phyloP scores from a whole-genome alignment of 2,113 vertebrate genomes.

The Butorides virescens region DNA sequence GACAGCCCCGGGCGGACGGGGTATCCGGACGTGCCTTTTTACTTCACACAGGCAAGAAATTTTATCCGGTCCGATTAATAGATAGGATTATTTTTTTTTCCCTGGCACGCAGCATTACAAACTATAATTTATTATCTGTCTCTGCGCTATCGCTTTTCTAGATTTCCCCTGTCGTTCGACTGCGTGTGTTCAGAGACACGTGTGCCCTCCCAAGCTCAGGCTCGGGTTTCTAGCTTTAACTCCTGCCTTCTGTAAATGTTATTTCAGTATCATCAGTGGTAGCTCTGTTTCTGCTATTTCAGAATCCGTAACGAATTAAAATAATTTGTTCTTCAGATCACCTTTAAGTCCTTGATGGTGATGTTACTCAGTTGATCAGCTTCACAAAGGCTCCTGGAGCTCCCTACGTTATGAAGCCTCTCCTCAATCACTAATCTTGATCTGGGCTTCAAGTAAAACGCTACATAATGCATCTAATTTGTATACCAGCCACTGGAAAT shows the following conservation, averaged over 20 bases:
- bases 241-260: background rate
- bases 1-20: rapidly evolving
- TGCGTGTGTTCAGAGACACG: rapidly evolving
- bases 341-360: background rate
- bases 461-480: background rate
- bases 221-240: background rate
- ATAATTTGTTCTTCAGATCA: background rate
- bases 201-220: background rate
- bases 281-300: background rate
- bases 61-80: background rate
- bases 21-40: rapidly evolving
- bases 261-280: background rate
- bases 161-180: background rate
- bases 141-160: background rate
- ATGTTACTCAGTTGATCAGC: background rate
- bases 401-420: background rate
- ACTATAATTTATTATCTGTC: background rate
- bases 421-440: background rate
- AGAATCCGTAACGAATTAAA: background rate
- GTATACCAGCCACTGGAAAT: background rate
- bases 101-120: background rate
- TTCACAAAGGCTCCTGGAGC: background rate
- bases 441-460: background rate
- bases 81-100: background rate
- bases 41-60: background rate